phyloP scores from a whole-genome alignment of 2,797 vertebrate species.

The Halcyon chelicuti region DNA sequence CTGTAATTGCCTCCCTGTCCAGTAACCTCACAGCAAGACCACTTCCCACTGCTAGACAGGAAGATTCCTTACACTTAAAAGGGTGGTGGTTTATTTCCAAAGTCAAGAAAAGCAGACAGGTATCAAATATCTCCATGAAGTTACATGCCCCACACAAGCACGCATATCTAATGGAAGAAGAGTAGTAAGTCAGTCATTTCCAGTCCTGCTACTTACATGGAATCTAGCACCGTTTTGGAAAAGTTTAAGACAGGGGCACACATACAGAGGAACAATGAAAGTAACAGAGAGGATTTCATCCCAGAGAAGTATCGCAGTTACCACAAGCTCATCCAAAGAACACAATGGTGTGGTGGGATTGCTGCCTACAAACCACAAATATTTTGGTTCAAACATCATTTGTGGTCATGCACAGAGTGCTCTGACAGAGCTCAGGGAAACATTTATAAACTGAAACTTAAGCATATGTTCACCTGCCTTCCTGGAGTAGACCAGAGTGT shows the following conservation, averaged over 20 bases:
- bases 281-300: background rate
- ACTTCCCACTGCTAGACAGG: background rate
- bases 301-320: constrained; percentile 32
- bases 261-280: constrained; percentile 7
- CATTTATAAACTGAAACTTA: background rate
- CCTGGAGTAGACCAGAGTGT: background rate
- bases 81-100: background rate
- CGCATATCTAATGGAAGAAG: background rate
- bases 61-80: background rate
- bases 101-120: background rate
- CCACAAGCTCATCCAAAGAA: background rate
- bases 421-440: background rate
- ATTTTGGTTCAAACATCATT: constrained; percentile 10
- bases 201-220: background rate
- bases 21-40: background rate
- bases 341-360: background rate
- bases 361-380: constrained; percentile 1
- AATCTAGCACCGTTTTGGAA: background rate
- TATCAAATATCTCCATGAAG: background rate
- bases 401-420: background rate
- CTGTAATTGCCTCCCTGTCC: background rate
- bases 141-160: background rate
- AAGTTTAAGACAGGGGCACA: background rate
- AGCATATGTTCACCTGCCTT: background rate
- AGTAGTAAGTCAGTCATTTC: background rate